phyloP scores from a whole-genome alignment of 2,113 vertebrate genomes.

The Centropristis striata region DNA sequence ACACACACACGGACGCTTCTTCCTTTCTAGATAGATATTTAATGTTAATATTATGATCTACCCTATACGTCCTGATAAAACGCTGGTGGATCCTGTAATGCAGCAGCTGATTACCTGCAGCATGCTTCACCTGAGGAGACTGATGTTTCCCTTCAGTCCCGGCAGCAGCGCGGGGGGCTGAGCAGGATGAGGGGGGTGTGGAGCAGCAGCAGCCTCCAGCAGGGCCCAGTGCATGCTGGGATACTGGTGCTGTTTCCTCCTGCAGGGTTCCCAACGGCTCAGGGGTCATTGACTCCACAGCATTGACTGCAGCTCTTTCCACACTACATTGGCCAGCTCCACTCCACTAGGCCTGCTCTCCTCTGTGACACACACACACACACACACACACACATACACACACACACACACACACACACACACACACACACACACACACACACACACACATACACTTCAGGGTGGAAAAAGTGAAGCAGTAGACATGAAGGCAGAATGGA shows the following conservation, averaged over 20 bases:
- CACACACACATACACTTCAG: neutral
- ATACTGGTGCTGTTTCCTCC: constrained; percentile 52
- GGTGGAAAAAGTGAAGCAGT: constrained; percentile 12
- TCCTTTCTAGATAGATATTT: too few species aligned
- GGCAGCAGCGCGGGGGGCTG: constrained; percentile 29
- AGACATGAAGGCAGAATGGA: constrained; percentile 10
- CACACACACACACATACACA: constrained; percentile 12
- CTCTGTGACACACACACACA: constrained; percentile 22
- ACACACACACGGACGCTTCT: too few species aligned
- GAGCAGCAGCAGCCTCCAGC: constrained; percentile 44
- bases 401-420: constrained; percentile 11
- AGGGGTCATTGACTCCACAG: constrained; percentile 85
- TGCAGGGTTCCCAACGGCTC: constrained; percentile 55
- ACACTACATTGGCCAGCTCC: constrained; percentile 75
- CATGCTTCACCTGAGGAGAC: constrained; percentile 5
- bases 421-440: constrained; percentile 11
- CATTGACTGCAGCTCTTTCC: constrained; percentile 74
- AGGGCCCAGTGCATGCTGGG: constrained; percentile 38
- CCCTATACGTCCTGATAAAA: too few species aligned
- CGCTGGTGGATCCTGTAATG: neutral
- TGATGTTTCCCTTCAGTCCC: neutral
- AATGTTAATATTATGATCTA: too few species aligned
- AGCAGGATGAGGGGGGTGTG: constrained; percentile 38
- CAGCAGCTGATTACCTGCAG: neutral
- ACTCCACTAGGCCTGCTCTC: constrained; percentile 44